Evolutionary conservation across 2,888 invertebrate genomes (phyloP), one percentile per base, ranked within the genome.

Genomic region (Escarpia spicata): DNA sequence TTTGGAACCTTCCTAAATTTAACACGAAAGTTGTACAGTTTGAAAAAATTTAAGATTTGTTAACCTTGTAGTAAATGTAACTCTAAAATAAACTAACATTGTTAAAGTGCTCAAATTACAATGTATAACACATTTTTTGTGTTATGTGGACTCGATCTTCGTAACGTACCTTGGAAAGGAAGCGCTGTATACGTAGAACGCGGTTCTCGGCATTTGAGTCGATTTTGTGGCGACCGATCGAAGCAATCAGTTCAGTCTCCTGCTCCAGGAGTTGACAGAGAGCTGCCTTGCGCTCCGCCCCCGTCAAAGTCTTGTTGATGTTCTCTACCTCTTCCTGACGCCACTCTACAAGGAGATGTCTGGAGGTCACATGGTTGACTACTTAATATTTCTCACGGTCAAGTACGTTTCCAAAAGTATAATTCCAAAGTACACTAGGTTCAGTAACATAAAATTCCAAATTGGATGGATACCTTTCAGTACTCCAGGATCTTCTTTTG

Each of bases 271-370:
- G 94, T 95, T 96, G 95, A 93, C 96, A 96, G 92, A 97, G 94
- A 0, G 96, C 97, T n/a, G 97, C 97, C 94, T 96, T 97, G 19
- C 96, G 94, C 94, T 96, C 96, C 8, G 97, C 96, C 31, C 96
- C 96, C 43, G 94, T 94, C 93, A 96, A 94, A 4, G 95, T 95
- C 4, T 93, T 93, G 94, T 96, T 95, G 92, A 97, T 96, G 90
- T 95, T 94, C 52, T 95, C 96, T 91, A 96, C 92, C 93, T 96
- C 96, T 93, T 96, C 96, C 92, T 95, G 94, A 92, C 96, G 94
- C 96, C 96, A 97, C 94, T 96, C 96, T 96, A 94, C 37, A 93
- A 75, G 75, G 75, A 75, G 75, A 75, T 6, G 75, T 75, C 6
- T 60, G 15, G 31, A 45, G 75, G 75, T 26, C 75, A 75, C 26